Evolutionary conservation across 2,113 vertebrate species (phyloP), one percentile per base, ranked within the genome.

Genomic region (Tamias sibiricus): DNA sequence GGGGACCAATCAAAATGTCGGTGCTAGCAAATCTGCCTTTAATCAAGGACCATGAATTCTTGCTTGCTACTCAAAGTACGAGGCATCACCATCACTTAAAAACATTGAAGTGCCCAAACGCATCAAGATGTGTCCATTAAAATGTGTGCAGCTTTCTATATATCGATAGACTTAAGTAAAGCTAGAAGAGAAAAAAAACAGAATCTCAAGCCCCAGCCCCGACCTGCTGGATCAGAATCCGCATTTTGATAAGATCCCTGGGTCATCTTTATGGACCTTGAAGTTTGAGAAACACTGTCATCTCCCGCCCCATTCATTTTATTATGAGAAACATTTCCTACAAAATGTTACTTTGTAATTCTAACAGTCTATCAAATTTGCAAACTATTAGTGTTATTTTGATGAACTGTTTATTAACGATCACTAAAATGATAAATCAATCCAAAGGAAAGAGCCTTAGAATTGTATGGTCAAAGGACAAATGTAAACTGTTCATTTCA

Each of bases 321-420:
- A 4, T 64, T 62, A 16, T 42, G 42, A 87, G 57, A 93, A 62
- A 19, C 6, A 13, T 37, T 80, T 94, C 40, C 69, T 44, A 64
- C 2, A 57, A n/a, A 75, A 4, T 37, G 19, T 72, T 81, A 81
- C 10, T 44, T 49, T 91, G 84, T 42, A 42, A 40, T 24, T 64
- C 87, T 59, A 69, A 54, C 30, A 19, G 80, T 69, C 75, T 80
- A 64, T 89, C 59, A 76, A n/a, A 83, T 76, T 24, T 88, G 14
- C 64, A 71, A 95, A 91, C 57, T 54, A 84, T 30, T 47, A 28
- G n/a, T 84, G 32, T 49, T 42, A 84, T 66, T 94, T 59, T 93
- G 59, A 91, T 59, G 26, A 86, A 28, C 0, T 81, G 9, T 72
- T 2, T 42, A 71, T n/a, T 88, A 49, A 6, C 44, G 24, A 72